Evolutionary conservation across 2,113 vertebrate genomes (phyloP), one percentile per base, ranked within the genome.

Genomic region (Procavia capensis): DNA sequence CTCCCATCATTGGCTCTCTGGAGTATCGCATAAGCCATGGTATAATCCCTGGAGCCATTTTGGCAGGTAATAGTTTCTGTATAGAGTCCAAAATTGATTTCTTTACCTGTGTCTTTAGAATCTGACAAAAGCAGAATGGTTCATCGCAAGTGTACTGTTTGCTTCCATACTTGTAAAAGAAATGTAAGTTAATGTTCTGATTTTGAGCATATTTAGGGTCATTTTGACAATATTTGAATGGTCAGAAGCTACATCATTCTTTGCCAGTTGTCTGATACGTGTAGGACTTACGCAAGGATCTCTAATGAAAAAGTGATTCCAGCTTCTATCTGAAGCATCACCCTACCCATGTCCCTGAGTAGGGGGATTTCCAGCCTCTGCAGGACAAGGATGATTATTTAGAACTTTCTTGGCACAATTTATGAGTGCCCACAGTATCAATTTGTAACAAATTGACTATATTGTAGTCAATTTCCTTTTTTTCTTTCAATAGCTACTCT

Each of bases 81-180:
- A 93, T 93, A 88, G 95, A 94, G 93, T 96, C 89, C 91, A 97
- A 84, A 96, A 97, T 98, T 87, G 92, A 95, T 96, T 98, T 97
- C 91, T 97, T 97, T 96, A 96, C 90, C 63, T 84, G n/a, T 24
- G 64, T 94, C 75, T 94, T 84, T 86, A 83, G 88, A 92, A 81
- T 57, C 78, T 76, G 84, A 81, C 94, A 81, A 94, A 97, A 97
- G 70, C 92, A 96, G 66, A 97, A 41, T 93, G 82, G 34, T 61
- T 92, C 87, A 80, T 94, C 92, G 95, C 78, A 57, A 92, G 79
- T 80, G 31, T 92, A 87, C 41, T 45, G 10, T 86, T 94, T 17
- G 9, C 66, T 95, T 74, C 66, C 39, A n/a, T 94, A 63, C 59
- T 87, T 82, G 47, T 75, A 50, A 86, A 88, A 64, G n/a, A 90